Conservation (phyloP, 2,113 vertebrate genomes). For the Amazona guildingii region DNA sequence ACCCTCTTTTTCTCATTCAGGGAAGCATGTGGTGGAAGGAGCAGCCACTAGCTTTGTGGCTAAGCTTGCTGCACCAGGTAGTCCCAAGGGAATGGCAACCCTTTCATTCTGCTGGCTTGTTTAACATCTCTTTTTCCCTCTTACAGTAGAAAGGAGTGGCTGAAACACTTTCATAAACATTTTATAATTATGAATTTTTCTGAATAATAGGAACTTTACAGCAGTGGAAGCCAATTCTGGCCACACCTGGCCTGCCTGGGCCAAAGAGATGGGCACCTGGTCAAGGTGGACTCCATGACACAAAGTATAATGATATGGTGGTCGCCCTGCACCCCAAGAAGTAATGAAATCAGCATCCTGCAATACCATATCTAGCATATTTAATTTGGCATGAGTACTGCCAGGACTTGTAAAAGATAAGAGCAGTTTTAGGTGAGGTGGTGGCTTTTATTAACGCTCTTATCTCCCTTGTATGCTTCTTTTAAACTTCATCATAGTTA, state of each 20-base stretch:
- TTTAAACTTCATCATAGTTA: background rate
- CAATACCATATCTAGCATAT: background rate
- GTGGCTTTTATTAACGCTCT: background rate
- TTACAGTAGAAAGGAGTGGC: background rate
- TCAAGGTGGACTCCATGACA: background rate
- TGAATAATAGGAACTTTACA: background rate
- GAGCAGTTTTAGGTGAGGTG: background rate
- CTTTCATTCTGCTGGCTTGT: background rate
- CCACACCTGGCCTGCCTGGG: background rate
- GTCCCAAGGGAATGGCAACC: background rate
- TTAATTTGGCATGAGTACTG: background rate
- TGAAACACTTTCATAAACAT: background rate
- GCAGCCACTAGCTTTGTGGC: rapidly evolving
- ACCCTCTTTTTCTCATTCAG: background rate
- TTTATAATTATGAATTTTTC: background rate
- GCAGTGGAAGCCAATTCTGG: background rate
- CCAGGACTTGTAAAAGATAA: background rate
- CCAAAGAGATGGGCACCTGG: background rate
- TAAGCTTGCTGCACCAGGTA: background rate
- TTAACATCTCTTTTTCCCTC: background rate
- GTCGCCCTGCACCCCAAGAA: background rate
- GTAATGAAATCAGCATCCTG: background rate
- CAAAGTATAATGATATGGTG: background rate
- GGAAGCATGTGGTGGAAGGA: rapidly evolving
- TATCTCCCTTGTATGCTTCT: background rate